Evolutionary conservation across 1,140 invertebrate genomes (phyloP), one percentile per base, ranked within the genome.

Genomic region (Cryptotermes secundus): DNA sequence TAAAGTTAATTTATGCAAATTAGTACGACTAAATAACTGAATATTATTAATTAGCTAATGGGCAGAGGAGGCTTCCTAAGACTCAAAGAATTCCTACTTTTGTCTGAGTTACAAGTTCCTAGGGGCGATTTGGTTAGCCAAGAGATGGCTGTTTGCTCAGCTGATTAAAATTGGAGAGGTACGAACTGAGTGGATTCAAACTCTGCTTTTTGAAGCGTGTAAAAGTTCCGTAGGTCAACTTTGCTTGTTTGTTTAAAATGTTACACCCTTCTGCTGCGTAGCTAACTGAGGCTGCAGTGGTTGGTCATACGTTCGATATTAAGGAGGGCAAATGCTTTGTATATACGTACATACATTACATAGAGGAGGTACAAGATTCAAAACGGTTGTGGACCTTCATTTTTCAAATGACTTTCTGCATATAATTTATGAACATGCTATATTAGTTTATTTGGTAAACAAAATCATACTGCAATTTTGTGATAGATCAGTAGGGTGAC

Each of bases 101-200:
- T 31, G n/a, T 49, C 16, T 22, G 59, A 72, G 16, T 31, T 14
- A 26, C 2, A 59, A 16, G 12, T 49, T 14, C 16, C 45, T 22
- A 22, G 10, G 22, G 45, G 16, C 59, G 9, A 12, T 31, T 31
- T 31, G 26, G 59, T 31, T 10, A 72, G 59, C n/a, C n/a, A 0
- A n/a, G 59, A 72, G 26, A n/a, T 31, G 59, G 6, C 14, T 72
- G 59, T 72, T 72, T 72, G 59, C 16, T 72, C 59, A 4, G 16
- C 26, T 72, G 59, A 72, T 72, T 31, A 72, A 72, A 72, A 72
- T 72, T 72, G 14, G n/a, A 72, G n/a, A 72, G 59, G n/a, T n/a
- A n/a, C n/a, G 59, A n/a, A 16, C 9, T 72, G 10, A 31, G 59
- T 72, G 59, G 59, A 72, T 16, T 49, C 45, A 49, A n/a, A 19